Evolutionary conservation across 2,113 vertebrate genomes (phyloP).

Genomic region (Myiopsitta monachus): DNA sequence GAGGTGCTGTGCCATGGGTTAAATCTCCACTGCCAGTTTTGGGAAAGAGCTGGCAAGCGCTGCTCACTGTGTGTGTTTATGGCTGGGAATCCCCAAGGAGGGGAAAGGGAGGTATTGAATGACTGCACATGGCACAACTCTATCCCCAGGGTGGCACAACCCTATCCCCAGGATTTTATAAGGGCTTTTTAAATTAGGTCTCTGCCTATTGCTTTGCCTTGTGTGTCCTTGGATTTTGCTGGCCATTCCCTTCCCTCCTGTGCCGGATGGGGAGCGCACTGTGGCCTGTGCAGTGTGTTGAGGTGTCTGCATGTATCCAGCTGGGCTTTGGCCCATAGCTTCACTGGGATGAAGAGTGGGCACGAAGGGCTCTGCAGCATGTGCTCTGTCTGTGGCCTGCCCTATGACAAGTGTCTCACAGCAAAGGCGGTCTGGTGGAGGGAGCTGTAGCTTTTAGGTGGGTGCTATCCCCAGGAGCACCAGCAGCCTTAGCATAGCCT

Average conservation of each 20-base stretch:
- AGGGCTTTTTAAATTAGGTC: background rate
- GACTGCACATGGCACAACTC: accelerated
- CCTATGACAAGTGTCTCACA: background rate
- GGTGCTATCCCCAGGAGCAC: background rate
- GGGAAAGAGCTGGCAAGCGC: background rate
- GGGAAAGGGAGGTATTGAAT: background rate
- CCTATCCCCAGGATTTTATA: background rate
- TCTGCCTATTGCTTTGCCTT: background rate
- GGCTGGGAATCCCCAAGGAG: background rate
- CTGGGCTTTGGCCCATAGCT: background rate
- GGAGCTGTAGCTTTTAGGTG: background rate
- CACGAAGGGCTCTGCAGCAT: background rate
- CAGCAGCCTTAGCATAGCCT: background rate
- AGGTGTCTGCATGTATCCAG: background rate
- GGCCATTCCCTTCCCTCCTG: background rate
- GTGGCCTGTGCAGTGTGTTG: background rate
- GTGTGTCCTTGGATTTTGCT: background rate
- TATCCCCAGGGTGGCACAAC: background rate
- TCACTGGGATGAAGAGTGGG: background rate
- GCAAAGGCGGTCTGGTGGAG: background rate
- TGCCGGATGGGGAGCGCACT: background rate
- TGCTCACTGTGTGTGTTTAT: background rate
- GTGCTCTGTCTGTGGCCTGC: background rate
- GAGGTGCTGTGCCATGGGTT: background rate
- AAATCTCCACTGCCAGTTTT: background rate